A percentile compares a stretch with the other conserved stretches of the same genome.
Evolutionary conservation across 92 coral and sea anemone genomes (phyloP).

Genomic region (Meandrina meandrites): DNA sequence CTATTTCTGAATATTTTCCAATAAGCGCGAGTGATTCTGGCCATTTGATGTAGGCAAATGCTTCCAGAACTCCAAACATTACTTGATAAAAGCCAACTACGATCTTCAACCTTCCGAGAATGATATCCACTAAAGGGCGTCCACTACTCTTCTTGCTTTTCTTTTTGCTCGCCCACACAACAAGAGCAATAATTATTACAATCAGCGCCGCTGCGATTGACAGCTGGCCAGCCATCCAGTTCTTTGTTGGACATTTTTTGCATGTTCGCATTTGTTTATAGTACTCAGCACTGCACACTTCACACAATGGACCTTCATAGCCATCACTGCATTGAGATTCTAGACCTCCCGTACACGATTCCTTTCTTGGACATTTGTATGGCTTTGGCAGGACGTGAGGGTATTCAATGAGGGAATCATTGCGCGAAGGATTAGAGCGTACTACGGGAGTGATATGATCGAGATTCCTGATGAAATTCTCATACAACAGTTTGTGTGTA

Average conservation of each 20-base stretch:
- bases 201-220: not conserved
- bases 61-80: conserved; percentile 1
- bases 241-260: not conserved
- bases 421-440: too few species aligned
- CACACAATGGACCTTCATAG: conserved; percentile 3
- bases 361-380: too few species aligned
- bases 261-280: conserved; percentile 1
- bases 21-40: not conserved
- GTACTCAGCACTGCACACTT: not conserved
- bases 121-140: not conserved
- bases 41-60: conserved; percentile 10
- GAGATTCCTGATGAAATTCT: too few species aligned
- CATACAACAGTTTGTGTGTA: too few species aligned
- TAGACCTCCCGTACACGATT: not conserved
- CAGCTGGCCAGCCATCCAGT: conserved; percentile 8
- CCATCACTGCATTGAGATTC: not conserved
- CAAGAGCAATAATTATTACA: not conserved
- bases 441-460: too few species aligned
- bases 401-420: too few species aligned
- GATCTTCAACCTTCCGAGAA: conserved; percentile 3
- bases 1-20: not conserved
- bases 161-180: not conserved
- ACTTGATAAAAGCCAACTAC: conserved; percentile 2
- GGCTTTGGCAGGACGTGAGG: too few species aligned
- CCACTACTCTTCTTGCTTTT: not conserved